Evolutionary conservation across 2,888 invertebrate genomes (phyloP).

Genomic region (Tricholauxania praeusta): DNA sequence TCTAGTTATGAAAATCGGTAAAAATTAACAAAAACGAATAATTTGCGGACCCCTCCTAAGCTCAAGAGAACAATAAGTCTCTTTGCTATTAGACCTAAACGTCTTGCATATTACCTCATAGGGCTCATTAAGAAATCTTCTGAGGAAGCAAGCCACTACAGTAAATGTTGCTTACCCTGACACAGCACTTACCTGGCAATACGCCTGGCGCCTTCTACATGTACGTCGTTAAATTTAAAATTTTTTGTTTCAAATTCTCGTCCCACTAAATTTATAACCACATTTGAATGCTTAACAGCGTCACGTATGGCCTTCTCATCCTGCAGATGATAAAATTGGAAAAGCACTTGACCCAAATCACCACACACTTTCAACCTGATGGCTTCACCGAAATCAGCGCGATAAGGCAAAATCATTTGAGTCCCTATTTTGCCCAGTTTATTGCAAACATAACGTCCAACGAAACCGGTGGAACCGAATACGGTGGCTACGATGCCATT

Average conservation of each 20-base stretch:
- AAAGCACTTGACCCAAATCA: slow-evolving; percentile 95
- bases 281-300: slow-evolving; percentile 93
- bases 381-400: slow-evolving; percentile 86
- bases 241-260: slow-evolving; percentile 93
- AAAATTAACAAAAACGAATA: no score
- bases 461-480: slow-evolving; percentile 91
- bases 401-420: slow-evolving; percentile 92
- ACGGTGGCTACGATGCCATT: slow-evolving; percentile 99
- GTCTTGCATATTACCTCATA: no score
- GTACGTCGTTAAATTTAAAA: slow-evolving; percentile 86
- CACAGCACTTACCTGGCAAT: slow-evolving; percentile 78
- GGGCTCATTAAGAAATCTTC: no score
- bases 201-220: slow-evolving; percentile 85
- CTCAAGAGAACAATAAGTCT: no score
- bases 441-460: slow-evolving; percentile 90
- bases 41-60: no score
- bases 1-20: no score
- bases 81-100: no score
- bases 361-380: slow-evolving; percentile 85
- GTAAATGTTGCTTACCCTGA: slow-evolving; percentile 59
- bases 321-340: slow-evolving; percentile 84
- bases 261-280: slow-evolving; percentile 95
- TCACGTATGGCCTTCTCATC: slow-evolving; percentile 89
- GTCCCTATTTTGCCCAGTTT: slow-evolving; percentile 88
- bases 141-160: no score